Evolutionary conservation across 2,888 invertebrate species (phyloP), one percentile per base, ranked within the genome.

Genomic region (Dasypogon diadema): DNA sequence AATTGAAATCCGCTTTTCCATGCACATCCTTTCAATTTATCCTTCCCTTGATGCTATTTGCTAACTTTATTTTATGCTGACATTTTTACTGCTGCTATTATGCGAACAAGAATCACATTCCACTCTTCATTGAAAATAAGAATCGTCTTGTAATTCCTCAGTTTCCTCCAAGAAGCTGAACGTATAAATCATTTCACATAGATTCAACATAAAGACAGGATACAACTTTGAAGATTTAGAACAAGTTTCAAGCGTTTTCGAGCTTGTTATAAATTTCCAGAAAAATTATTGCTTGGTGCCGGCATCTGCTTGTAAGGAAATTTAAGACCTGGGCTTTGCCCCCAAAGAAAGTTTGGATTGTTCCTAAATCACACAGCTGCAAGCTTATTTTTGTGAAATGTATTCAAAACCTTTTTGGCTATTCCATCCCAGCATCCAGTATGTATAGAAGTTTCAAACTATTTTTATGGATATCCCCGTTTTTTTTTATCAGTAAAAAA

Each of bases 181-280:
- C 30, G 30, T 18, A 58, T 58, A 58, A 58, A 58, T 58, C 58
- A 58, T 58, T 18, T 34, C 58, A 16, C 22, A 18, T 16, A 58
- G 58, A 58, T 58, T 30, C 34, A 26, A 30, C 14, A 18, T 1
- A 42, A 12, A 30, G 58, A 58, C 16, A 34, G 30, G 30, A 58
- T 58, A 58, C 58, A 58, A 58, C 58, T 58, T 58, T 58, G 30
- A 58, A 30, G 58, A 58, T 58, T 58, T 58, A 58, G 58, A 58
- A 58, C 58, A 58, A 58, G 58, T 58, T 58, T 58, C 58, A 26
- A 58, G 58, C 34, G 30, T 58, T 58, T 58, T 26, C 58, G 30
- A 18, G 26, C 30, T 14, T 14, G 58, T 18, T 58, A 30, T 58
- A 58, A 58, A 58, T 58, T 58, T 30, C 16, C n/a, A 2, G 26